Percentiles rank a stretch among this genome's conserved stretches.
Conservation (phyloP, 2,888 invertebrate species). For the Alsophila aescularia region DNA sequence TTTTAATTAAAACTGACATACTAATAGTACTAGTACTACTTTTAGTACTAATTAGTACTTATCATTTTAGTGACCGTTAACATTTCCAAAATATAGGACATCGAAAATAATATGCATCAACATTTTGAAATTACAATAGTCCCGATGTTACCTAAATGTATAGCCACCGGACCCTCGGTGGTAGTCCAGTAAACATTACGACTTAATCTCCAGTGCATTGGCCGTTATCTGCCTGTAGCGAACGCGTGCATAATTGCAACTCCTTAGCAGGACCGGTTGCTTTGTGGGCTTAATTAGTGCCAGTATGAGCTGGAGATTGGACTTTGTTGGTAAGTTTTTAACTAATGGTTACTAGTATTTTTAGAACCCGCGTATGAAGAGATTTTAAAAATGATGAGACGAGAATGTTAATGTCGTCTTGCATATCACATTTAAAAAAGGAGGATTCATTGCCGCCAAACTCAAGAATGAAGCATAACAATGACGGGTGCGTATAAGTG, state of each 20-base stretch:
- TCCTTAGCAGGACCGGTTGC: slow-evolving; percentile 41
- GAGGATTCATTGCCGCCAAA: too few species aligned
- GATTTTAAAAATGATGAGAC: too few species aligned
- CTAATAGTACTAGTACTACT: too few species aligned
- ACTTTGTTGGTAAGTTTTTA: slow-evolving; percentile 2
- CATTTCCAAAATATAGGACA: too few species aligned
- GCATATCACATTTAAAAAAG: too few species aligned
- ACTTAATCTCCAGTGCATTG: slow-evolving; percentile 73
- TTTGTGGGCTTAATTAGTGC: slow-evolving; percentile 49
- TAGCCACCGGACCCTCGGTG: slow-evolving; percentile 46
- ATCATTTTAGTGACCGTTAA: too few species aligned
- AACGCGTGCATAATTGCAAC: slow-evolving; percentile 58
- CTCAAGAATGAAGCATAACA: too few species aligned
- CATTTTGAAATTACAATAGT: neutral
- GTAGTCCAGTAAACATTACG: slow-evolving; percentile 66
- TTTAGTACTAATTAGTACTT: too few species aligned
- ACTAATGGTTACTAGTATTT: neutral
- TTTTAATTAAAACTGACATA: too few species aligned
- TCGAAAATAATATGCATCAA: too few species aligned
- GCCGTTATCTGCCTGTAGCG: slow-evolving; percentile 62
- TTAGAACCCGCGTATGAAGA: neutral
- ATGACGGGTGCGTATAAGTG: too few species aligned
- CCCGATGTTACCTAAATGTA: slow-evolving; percentile 11
- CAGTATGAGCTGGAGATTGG: slow-evolving; percentile 7
- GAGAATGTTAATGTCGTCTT: too few species aligned